phyloP scores from a whole-genome alignment of 1,140 invertebrate species.

The Polypedilum vanderplanki region DNA sequence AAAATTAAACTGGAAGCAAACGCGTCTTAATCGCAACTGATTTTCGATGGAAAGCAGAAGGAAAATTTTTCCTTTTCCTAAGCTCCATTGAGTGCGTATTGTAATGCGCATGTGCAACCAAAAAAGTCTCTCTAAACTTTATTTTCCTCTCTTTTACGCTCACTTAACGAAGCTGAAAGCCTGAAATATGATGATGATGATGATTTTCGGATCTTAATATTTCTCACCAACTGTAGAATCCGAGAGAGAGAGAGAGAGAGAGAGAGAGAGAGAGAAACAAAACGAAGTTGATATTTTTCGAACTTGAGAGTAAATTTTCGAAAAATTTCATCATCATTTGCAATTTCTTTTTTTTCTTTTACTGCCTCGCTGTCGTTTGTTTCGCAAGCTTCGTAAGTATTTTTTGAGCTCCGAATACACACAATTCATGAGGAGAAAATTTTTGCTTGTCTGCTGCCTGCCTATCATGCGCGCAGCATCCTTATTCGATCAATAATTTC shows the following conservation, averaged over 20 bases:
- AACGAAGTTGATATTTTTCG: too few species aligned
- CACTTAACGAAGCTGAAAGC: constrained; percentile 10
- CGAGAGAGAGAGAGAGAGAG: too few species aligned
- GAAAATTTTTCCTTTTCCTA: not conserved
- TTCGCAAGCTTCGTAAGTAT: not conserved
- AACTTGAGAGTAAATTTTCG: too few species aligned
- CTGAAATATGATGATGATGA: not conserved
- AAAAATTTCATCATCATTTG: not conserved
- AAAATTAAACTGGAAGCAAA: constrained; percentile 25
- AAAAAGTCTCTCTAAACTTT: not conserved
- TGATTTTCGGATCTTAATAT: not conserved
- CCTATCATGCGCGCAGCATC: constrained; percentile 28
- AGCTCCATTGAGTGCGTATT: not conserved
- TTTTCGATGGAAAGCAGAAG: not conserved
- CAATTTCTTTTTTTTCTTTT: not conserved
- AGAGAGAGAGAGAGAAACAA: too few species aligned
- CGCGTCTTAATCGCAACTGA: constrained; percentile 24
- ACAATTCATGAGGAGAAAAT: not conserved
- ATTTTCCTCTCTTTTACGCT: not conserved
- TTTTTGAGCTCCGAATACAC: not conserved
- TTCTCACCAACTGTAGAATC: not conserved
- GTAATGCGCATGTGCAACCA: not conserved
- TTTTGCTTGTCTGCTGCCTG: not conserved
- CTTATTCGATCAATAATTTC: constrained; percentile 22
- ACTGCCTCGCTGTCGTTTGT: not conserved